These are phyloP conservation scores for Triplophysa bombifrons DNA, from an alignment of 2,797 vertebrate species.

Conservation along the genomic window DNA sequence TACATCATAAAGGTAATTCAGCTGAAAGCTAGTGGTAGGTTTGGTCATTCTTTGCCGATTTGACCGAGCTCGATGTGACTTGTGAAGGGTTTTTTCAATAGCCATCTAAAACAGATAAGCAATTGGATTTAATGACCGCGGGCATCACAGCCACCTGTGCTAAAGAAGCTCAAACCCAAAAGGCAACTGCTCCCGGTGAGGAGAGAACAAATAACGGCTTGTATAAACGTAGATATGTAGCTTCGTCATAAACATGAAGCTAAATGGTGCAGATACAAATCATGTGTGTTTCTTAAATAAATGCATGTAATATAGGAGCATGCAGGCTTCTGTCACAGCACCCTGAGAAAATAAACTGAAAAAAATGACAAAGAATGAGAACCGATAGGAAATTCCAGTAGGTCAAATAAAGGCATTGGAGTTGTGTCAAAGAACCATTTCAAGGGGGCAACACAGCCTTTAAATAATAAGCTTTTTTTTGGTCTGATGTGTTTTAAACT, in stretches of 20 bases:
- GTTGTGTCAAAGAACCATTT: conserved; percentile 65
- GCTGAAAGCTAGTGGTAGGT: conserved; percentile 64
- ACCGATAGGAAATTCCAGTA: conserved; percentile 79
- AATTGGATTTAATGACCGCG: conserved; percentile 73
- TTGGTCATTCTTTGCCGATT: conserved; percentile 74
- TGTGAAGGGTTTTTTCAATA: conserved; percentile 64
- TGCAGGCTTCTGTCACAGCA: conserved; percentile 82
- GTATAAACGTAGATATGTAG: conserved; percentile 69
- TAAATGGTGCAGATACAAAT: conserved; percentile 53
- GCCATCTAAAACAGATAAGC: conserved; percentile 80
- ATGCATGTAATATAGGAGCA: conserved; percentile 77
- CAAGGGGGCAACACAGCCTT: conserved; percentile 69
- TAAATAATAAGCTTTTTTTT: conserved; percentile 66
- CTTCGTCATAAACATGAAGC: conserved; percentile 72
- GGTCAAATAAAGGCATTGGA: conserved; percentile 84
- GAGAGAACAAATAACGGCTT: conserved; percentile 56
- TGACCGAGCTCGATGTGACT: conserved; percentile 73
- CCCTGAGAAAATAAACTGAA: conserved; percentile 82
- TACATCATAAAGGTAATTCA: conserved; percentile 62
- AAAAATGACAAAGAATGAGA: conserved; percentile 65
- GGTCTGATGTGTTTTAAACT: conserved; percentile 69
- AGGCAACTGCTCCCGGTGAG: conserved; percentile 75
- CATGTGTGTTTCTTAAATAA: conserved; percentile 73
- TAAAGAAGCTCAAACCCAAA: conserved; percentile 72
- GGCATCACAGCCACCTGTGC: conserved; percentile 78